Conservation (phyloP, 2,888 invertebrate species). For the Dilophus febrilis region DNA sequence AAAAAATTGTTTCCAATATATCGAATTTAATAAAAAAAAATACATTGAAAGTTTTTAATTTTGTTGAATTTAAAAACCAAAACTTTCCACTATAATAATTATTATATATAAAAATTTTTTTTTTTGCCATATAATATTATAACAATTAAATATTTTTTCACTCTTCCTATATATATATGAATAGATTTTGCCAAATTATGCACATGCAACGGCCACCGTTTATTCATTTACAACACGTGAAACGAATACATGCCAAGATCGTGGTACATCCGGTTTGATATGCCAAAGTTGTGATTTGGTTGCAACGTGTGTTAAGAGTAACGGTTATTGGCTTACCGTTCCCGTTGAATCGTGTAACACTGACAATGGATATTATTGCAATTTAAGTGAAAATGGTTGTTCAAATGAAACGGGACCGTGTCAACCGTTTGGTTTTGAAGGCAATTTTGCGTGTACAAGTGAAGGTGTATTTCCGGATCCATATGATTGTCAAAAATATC, state of each 20-base stretch:
- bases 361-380: constrained; percentile 24
- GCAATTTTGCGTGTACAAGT: constrained; percentile 27
- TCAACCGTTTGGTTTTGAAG: constrained; percentile 26
- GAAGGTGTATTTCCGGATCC: constrained; percentile 29
- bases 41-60: no score
- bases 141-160: no score
- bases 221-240: constrained; percentile 16
- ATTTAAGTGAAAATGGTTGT: constrained; percentile 20
- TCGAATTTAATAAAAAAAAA: no score
- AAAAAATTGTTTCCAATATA: no score
- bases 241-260: constrained; percentile 22
- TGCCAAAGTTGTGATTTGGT: constrained; percentile 26
- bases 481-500: constrained; percentile 29
- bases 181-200: background rate
- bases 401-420: constrained; percentile 27
- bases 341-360: constrained; percentile 27
- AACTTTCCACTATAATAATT: no score
- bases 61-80: no score
- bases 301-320: constrained; percentile 24
- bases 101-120: no score
- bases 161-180: background rate
- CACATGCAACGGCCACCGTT: background rate
- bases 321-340: constrained; percentile 25
- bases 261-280: constrained; percentile 23
- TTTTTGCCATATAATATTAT: no score